Percentiles rank a stretch among this genome's conserved stretches.
Evolutionary conservation across 2,888 invertebrate genomes (phyloP).

Genomic region (Furcula furcula): DNA sequence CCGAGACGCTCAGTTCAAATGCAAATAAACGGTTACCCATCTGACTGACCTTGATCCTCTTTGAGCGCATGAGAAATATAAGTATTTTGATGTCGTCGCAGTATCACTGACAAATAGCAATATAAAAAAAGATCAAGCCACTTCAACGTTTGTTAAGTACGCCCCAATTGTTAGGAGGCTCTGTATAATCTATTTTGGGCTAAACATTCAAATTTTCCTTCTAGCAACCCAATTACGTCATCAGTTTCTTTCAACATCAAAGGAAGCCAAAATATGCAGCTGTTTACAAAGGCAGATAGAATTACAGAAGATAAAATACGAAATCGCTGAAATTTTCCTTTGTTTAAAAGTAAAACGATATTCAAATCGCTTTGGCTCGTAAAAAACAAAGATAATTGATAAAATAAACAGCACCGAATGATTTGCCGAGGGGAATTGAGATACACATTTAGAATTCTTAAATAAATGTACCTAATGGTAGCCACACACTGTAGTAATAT

Average conservation of each 20-base stretch:
- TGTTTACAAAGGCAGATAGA: slow-evolving; percentile 27
- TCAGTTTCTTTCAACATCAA: slow-evolving; percentile 22
- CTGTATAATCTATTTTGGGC: too few relatives aligned
- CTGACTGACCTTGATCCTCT: too few relatives aligned
- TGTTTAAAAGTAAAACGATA: slow-evolving; percentile 31
- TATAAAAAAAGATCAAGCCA: too few relatives aligned
- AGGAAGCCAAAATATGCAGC: slow-evolving; percentile 25
- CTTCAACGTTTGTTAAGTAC: too few relatives aligned
- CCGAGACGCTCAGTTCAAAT: too few relatives aligned
- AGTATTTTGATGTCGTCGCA: too few relatives aligned
- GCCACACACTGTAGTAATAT: too few relatives aligned
- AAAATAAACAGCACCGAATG: slow-evolving; percentile 31
- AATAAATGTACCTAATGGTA: slow-evolving; percentile 19
- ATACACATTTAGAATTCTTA: slow-evolving; percentile 41
- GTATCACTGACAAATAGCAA: too few relatives aligned
- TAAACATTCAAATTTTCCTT: too few relatives aligned
- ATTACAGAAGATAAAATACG: slow-evolving; percentile 24
- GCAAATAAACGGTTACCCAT: too few relatives aligned
- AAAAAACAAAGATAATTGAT: slow-evolving; percentile 38
- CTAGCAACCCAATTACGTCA: slow-evolving; percentile 17
- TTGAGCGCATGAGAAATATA: too few relatives aligned
- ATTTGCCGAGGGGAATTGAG: slow-evolving; percentile 26
- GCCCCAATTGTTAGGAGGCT: too few relatives aligned
- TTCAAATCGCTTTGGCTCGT: slow-evolving; percentile 25
- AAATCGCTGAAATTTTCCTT: slow-evolving; percentile 27